Evolutionary conservation across 2,113 vertebrate genomes (phyloP).

Genomic region (Sminthopsis crassicaudata): DNA sequence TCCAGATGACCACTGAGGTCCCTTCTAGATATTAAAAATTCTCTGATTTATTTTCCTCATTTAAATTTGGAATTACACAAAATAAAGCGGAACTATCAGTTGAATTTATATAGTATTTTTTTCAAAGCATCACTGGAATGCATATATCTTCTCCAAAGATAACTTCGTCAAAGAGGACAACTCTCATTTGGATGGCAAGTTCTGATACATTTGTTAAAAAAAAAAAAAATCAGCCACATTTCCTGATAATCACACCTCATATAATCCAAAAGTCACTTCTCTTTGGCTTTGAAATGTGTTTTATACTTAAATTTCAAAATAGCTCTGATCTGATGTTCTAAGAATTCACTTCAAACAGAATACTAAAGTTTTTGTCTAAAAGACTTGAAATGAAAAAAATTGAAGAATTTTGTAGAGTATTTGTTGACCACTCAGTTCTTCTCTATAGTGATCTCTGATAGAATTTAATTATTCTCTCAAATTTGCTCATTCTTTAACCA

Average conservation of each 20-base stretch:
- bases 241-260: background rate
- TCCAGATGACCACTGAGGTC: background rate
- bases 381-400: background rate
- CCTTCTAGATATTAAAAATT: background rate
- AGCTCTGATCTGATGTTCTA: background rate
- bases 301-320: background rate
- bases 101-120: background rate
- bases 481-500: background rate
- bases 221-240: background rate
- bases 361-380: background rate
- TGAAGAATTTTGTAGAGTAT: background rate
- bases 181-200: slow-evolving; percentile 1
- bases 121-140: background rate
- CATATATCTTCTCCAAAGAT: background rate
- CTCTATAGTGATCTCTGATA: background rate
- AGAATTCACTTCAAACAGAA: background rate
- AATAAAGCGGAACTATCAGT: background rate
- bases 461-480: background rate
- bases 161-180: slow-evolving; percentile 1
- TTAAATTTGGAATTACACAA: background rate
- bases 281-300: background rate
- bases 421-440: background rate
- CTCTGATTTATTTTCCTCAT: background rate
- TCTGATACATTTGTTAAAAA: background rate
- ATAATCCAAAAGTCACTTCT: background rate